Conservation (phyloP, 35 echinoderm and acorn worm species). For the Patiria miniata region DNA sequence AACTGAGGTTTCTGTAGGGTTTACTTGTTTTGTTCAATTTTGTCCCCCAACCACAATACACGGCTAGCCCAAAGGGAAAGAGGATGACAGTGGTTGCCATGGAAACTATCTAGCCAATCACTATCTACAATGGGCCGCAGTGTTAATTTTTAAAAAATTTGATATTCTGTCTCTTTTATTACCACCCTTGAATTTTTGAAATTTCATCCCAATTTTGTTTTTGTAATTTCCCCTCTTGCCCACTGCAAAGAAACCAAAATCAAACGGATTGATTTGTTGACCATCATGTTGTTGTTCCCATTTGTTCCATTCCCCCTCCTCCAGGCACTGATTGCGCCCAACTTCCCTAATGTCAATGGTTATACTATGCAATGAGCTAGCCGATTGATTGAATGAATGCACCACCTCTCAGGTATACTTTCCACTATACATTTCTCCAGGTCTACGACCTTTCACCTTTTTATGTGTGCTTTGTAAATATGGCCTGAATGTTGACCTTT, state of each 20-base stretch:
- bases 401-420: constrained; percentile 31
- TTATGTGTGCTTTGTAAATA: neutral
- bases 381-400: constrained; percentile 28
- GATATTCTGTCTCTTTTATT: neutral
- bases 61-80: too few relatives aligned
- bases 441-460: constrained; percentile 4
- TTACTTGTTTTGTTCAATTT: too few relatives aligned
- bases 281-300: constrained; percentile 3
- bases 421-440: neutral
- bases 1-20: too few relatives aligned
- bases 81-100: too few relatives aligned
- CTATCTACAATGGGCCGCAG: too few relatives aligned
- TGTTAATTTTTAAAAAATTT: neutral
- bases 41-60: too few relatives aligned
- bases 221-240: neutral
- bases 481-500: too few relatives aligned
- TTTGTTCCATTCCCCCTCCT: constrained; percentile 1
- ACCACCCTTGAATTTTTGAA: neutral
- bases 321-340: constrained; percentile 26
- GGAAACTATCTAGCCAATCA: too few relatives aligned
- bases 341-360: constrained; percentile 31
- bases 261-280: neutral
- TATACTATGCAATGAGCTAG: constrained; percentile 33
- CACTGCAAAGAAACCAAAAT: neutral
- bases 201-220: neutral